Base-by-base conservation (phyloP, 1,140 invertebrate genomes). In the Bombyx mandarina region DNA sequence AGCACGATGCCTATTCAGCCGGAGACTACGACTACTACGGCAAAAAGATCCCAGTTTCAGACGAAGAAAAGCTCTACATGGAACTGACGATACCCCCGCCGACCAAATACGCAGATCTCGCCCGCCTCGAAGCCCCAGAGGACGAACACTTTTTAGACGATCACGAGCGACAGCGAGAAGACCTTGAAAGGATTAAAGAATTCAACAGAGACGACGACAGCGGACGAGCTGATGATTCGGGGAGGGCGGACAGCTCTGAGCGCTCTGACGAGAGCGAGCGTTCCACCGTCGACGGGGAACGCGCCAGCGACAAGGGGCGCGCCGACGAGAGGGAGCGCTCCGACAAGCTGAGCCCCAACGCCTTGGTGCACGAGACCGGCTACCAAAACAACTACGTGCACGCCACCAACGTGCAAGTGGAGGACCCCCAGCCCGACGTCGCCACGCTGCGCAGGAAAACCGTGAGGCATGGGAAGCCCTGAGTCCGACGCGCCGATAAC, bases 11-110 rank as follows among this genome's bases (percentile, higher is more conserved):
- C 7, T 80, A 74, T 47, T 62, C 66, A 1, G 75, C 75, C 7
- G 81, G 70, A 0, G 77, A 86, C 50, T 83, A 81, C 52, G 83
- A 85, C 58, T 86, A 85, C 50, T 81, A 69, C 50, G 82, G 80
- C 7, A 73, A 76, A 22, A 81, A 79, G 49, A 55, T 75, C 4
- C 74, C 75, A 0, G 67, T 79, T 12, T 81, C 81, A 0, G 59
- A 81, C 12, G 77, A 81, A 56, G 82, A 85, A 53, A 58, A 83
- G 35, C 71, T 66, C 48, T 85, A 63, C 53, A 62, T 67, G 53
- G 57, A 62, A 0, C 52, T 82, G 42, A 80, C 73, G 0, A 58
- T 79, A 8, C 74, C 81, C 0, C 64, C 69, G 1, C 79, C 79
- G 7, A 76, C 77, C 0, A 61, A 62, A 49, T 71, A 86, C 47